Base-by-base conservation (phyloP, 2,888 invertebrate species). In the Pristionchus japonicus region DNA sequence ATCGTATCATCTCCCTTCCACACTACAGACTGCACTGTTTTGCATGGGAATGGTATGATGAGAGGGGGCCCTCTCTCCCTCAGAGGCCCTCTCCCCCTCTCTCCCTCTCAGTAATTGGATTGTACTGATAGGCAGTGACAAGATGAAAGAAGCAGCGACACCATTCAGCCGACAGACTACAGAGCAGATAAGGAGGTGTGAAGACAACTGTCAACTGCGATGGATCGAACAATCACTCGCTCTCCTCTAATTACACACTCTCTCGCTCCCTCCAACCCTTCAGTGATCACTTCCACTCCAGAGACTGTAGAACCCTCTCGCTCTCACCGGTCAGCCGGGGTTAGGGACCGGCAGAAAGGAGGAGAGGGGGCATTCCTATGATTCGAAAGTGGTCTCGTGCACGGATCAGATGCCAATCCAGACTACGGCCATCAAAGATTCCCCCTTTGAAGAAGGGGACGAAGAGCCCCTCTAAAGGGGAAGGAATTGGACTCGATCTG, bases 21-120 rank as follows among this genome's bases (percentile, higher is more conserved):
- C 70, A 70, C 70, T 70, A 70, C 70, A 70, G 70, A 70, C 70
- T 70, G 70, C 70, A 70, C 70, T 70, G 70, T 70, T 70, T 70
- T 70, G 70, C 70, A 70, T 70, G 34, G 70, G 31, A 52, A 52
- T 61, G 61, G 52, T 52, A 61, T 61, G 61, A 61, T n/a, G 27
- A 11, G n/a, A n/a, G n/a, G n/a, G n/a, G n/a, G 23, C 23, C 61
- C 27, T 23, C 27, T 20, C 57, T 57, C 57, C 57, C 57, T 57
- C 57, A 9, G 13, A 15, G 13, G 9, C 57, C 57, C 57, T 57
- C 57, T 57, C 57, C 20, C 57, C 23, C 57, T 61, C 61, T 27
- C 61, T 9, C 34, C 1, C 64, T 13, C 7, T 31, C 20, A 70
- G 70, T 70, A 70, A 70, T 70, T 70, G 70, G 70, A 70, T 70